These are phyloP conservation scores for Lagria hirta DNA, from an alignment of 2,888 invertebrate genomes.

Conservation along the genomic window DNA sequence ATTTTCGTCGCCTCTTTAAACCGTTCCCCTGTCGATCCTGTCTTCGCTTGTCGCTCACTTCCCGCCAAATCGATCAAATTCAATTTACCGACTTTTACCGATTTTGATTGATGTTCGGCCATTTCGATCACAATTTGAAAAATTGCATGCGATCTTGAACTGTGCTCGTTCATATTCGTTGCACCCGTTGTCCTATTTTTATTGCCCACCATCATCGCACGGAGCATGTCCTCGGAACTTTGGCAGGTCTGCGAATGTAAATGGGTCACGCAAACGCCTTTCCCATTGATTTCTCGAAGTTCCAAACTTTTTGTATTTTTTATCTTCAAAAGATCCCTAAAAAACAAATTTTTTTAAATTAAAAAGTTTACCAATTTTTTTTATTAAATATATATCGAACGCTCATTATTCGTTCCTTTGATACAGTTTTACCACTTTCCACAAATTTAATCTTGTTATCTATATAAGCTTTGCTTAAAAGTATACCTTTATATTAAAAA, in stretches of 20 bases:
- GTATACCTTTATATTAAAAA: too few species aligned
- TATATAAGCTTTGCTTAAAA: too few species aligned
- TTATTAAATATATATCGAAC: too few species aligned
- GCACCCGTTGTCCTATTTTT: conserved; percentile 87
- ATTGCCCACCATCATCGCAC: conserved; percentile 92
- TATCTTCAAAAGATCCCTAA: conserved; percentile 68
- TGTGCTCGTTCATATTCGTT: conserved; percentile 81
- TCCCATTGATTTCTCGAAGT: conserved; percentile 66
- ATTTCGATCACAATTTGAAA: conserved; percentile 98
- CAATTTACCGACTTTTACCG: conserved; percentile 83
- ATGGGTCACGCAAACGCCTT: conserved; percentile 94
- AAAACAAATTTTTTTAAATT: too few species aligned
- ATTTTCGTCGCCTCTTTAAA: conserved; percentile 96
- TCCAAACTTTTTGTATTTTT: conserved; percentile 58
- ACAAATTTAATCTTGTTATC: too few species aligned
- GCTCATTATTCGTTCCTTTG: too few species aligned
- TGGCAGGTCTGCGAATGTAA: conserved; percentile 93
- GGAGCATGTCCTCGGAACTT: conserved; percentile 89
- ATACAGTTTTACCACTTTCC: too few species aligned
- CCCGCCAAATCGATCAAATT: conserved; percentile 98
- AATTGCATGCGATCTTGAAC: conserved; percentile 96
- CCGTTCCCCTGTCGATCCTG: conserved; percentile 90
- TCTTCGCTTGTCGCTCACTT: conserved; percentile 95
- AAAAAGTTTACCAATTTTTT: conserved; percentile 4
- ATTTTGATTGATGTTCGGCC: conserved; percentile 67